Percentiles rank a stretch among this genome's conserved stretches.
These are phyloP conservation scores for Craterocephalus amniculus DNA, from an alignment of 2,797 vertebrate genomes.

Conservation along the genomic window DNA sequence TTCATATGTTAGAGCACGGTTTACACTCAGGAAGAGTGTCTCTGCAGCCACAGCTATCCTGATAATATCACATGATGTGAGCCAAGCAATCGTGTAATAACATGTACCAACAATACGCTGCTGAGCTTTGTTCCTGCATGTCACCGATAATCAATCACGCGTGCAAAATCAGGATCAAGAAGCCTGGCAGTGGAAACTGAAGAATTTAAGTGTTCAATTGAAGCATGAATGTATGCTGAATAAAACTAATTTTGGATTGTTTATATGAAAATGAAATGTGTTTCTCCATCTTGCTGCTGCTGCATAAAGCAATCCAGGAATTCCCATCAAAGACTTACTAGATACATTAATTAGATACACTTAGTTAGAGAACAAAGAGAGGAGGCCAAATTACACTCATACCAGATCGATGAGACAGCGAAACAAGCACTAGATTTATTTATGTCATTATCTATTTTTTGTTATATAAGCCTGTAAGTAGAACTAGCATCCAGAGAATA, in stretches of 20 bases:
- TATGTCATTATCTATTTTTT: too few species aligned
- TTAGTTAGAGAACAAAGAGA: constrained; percentile 8
- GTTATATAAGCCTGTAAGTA: not conserved
- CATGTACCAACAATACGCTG: constrained; percentile 3
- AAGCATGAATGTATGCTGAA: not conserved
- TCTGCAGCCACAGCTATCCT: not conserved
- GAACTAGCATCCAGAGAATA: not conserved
- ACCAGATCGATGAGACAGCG: constrained; percentile 20
- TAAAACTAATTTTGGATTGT: not conserved
- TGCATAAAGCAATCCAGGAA: not conserved
- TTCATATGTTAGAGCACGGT: not conserved
- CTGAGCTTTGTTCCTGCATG: not conserved
- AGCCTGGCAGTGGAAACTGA: too few species aligned
- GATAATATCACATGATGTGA: not conserved
- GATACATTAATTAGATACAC: not conserved
- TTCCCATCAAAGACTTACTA: not conserved
- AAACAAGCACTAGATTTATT: not conserved
- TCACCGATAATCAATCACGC: not conserved
- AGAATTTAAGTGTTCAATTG: not conserved
- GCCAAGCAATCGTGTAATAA: not conserved
- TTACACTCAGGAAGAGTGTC: not conserved
- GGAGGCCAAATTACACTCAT: constrained; percentile 1
- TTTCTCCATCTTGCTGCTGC: not conserved
- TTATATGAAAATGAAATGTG: not conserved
- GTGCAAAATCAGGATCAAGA: too few species aligned